Percentiles rank a stretch among this genome's conserved stretches.
These are phyloP conservation scores for Leptothorax acervorum DNA, from an alignment of 2,888 invertebrate species.

Conservation along the genomic window DNA sequence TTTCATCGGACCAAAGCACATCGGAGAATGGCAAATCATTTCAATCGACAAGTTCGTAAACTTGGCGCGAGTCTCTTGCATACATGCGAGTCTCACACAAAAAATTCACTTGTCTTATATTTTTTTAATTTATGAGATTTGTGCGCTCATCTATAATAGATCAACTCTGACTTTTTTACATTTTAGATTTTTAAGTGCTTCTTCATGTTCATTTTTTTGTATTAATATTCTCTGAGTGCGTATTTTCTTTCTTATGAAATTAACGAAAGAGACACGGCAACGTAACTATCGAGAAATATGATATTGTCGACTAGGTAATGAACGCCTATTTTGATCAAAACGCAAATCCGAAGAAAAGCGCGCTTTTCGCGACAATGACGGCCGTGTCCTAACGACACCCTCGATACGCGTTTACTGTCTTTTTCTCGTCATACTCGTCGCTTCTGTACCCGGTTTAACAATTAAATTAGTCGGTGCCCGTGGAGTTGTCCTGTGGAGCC, in stretches of 20 bases:
- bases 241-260: neutral
- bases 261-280: neutral
- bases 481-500: slow-evolving; percentile 53
- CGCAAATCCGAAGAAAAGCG: slow-evolving; percentile 5
- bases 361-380: slow-evolving; percentile 46
- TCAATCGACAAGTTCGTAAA: slow-evolving; percentile 15
- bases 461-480: slow-evolving; percentile 80
- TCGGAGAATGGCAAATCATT: slow-evolving; percentile 14
- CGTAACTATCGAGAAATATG: neutral
- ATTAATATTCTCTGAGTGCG: neutral
- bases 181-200: neutral
- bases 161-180: neutral
- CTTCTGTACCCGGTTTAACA: slow-evolving; percentile 78
- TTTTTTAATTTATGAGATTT: neutral
- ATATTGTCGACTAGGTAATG: neutral
- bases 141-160: neutral
- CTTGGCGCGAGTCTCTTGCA: neutral
- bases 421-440: slow-evolving; percentile 61
- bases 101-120: neutral
- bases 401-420: slow-evolving; percentile 18
- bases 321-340: neutral
- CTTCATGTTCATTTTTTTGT: neutral
- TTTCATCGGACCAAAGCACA: slow-evolving; percentile 20
- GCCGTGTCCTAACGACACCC: slow-evolving; percentile 1
- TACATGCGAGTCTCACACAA: neutral